Evolutionary conservation across 2,797 vertebrate species (phyloP).

Genomic region (Triplophysa yarkandensis): DNA sequence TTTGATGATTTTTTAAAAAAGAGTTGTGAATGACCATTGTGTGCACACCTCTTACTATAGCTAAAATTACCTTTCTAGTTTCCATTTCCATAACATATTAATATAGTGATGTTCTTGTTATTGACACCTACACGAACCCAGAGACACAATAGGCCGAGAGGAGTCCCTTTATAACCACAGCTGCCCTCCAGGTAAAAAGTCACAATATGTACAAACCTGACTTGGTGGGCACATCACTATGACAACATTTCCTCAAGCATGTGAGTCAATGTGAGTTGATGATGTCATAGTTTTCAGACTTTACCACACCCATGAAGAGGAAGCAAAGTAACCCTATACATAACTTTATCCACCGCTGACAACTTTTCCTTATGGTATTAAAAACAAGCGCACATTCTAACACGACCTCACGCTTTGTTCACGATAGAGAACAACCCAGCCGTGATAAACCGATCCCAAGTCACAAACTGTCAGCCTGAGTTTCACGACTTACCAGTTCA

Average conservation of each 20-base stretch:
- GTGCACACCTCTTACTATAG: background rate
- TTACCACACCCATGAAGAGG: slow-evolving; percentile 17
- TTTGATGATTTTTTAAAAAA: background rate
- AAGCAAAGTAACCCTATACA: slow-evolving; percentile 2
- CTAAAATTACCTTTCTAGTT: background rate
- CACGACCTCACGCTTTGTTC: background rate
- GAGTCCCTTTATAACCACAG: background rate
- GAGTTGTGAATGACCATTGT: background rate
- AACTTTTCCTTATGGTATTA: background rate
- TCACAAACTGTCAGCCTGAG: slow-evolving; percentile 18
- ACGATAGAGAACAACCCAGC: background rate
- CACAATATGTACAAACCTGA: background rate
- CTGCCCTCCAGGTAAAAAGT: background rate
- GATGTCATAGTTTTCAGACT: slow-evolving; percentile 4
- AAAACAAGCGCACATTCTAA: background rate
- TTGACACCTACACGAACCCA: slow-evolving; percentile 14
- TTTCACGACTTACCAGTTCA: slow-evolving; percentile 38
- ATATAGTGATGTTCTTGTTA: background rate
- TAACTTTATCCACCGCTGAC: background rate
- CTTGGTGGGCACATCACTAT: slow-evolving; percentile 14
- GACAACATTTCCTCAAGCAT: slow-evolving; percentile 18
- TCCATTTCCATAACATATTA: background rate
- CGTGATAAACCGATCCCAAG: background rate
- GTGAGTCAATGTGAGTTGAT: slow-evolving; percentile 5
- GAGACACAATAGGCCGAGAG: background rate